phyloP scores from a whole-genome alignment of 1,140 invertebrate genomes.

The Branchinecta lindahli region DNA sequence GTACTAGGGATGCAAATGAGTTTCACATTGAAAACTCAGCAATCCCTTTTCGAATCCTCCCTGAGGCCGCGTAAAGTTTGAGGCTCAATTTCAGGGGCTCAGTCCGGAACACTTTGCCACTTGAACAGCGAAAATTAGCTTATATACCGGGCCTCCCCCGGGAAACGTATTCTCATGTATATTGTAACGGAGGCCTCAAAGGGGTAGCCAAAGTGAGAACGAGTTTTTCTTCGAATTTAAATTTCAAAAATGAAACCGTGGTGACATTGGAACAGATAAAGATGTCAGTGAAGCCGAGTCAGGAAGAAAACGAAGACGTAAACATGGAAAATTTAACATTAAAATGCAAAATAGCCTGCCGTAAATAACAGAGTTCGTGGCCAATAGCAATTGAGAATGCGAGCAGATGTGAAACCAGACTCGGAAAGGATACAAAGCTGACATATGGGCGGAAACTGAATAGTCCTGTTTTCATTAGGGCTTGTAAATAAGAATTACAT shows the following conservation, averaged over 20 bases:
- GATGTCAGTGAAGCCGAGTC: conserved; percentile 2
- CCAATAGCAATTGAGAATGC: no score
- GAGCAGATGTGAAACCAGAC: no score
- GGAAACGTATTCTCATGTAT: conserved; percentile 1
- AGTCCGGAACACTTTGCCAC: background rate
- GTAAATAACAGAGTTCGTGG: no score
- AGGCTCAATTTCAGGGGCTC: background rate
- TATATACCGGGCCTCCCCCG: background rate
- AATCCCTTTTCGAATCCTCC: conserved; percentile 10
- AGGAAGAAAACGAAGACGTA: background rate
- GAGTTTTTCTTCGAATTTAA: conserved; percentile 5
- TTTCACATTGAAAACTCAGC: background rate
- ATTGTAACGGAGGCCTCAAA: background rate
- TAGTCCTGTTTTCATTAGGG: no score
- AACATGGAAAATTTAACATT: background rate
- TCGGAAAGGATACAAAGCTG: no score
- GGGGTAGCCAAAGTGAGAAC: background rate
- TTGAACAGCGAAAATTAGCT: conserved; percentile 7
- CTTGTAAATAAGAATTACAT: no score
- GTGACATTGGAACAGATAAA: conserved; percentile 3
- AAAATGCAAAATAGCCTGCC: background rate
- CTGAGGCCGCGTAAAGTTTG: conserved; percentile 5
- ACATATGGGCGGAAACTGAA: no score
- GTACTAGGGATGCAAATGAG: background rate
- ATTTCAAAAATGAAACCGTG: background rate